A percentile compares a stretch with the other conserved stretches of the same genome.
phyloP scores from a whole-genome alignment of 2,797 vertebrate species.

The Parotocinclus haroldoi region DNA sequence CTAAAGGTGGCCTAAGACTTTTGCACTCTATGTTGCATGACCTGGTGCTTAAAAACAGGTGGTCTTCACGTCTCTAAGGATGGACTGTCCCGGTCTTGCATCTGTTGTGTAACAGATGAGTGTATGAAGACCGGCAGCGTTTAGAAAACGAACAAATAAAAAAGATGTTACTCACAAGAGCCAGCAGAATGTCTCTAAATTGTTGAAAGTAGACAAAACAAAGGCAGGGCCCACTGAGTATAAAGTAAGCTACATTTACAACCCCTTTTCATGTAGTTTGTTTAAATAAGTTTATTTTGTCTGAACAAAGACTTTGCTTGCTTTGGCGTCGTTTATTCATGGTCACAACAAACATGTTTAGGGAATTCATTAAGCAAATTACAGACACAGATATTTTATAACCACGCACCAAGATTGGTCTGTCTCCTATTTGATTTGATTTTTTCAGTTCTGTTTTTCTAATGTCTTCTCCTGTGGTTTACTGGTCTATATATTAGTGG shows the following conservation, averaged over 20 bases:
- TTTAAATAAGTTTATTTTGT: slow-evolving; percentile 2
- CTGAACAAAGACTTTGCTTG: slow-evolving; percentile 14
- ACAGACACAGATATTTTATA: slow-evolving; percentile 14
- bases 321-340: slow-evolving; percentile 22
- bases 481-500: slow-evolving; percentile 22
- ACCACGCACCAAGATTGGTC: slow-evolving; percentile 26
- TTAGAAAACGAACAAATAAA: neutral
- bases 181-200: neutral
- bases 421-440: slow-evolving; percentile 11
- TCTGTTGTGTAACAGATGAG: neutral
- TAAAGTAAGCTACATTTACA: slow-evolving; percentile 3
- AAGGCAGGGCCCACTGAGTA: neutral
- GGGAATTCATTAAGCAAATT: slow-evolving; percentile 31
- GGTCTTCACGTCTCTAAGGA: too few species aligned
- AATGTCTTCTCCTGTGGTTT: slow-evolving; percentile 36
- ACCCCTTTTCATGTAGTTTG: slow-evolving; percentile 2
- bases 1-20: too few species aligned
- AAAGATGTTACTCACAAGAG: neutral
- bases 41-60: too few species aligned
- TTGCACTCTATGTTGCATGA: too few species aligned
- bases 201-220: neutral
- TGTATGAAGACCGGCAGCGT: neutral
- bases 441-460: neutral
- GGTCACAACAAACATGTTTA: slow-evolving; percentile 24
- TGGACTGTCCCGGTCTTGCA: too few species aligned